A percentile compares a stretch with the other conserved stretches of the same genome.
phyloP scores from a whole-genome alignment of 2,113 vertebrate species.

The Labeo catla region DNA sequence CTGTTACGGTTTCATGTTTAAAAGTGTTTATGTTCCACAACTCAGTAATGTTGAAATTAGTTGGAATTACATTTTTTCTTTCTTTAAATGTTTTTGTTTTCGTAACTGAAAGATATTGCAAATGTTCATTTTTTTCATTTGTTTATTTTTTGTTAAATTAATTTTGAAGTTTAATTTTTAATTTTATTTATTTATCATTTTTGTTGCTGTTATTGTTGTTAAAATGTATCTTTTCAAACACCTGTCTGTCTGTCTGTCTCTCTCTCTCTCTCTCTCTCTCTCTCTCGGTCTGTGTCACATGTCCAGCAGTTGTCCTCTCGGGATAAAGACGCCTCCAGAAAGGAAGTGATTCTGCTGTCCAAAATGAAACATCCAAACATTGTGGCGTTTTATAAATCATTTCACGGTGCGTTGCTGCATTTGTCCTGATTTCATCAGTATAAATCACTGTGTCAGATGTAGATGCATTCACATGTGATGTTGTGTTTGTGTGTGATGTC shows the following conservation, averaged over 20 bases:
- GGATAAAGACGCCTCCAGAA: constrained; percentile 84
- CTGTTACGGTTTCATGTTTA: too few relatives aligned
- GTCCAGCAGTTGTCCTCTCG: constrained; percentile 79
- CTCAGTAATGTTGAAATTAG: too few relatives aligned
- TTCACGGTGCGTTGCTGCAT: constrained; percentile 77
- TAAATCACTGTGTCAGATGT: background rate
- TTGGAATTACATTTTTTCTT: too few relatives aligned
- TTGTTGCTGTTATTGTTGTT: too few relatives aligned
- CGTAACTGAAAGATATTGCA: too few relatives aligned
- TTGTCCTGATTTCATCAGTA: background rate
- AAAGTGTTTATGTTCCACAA: too few relatives aligned
- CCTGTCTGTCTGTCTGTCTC: background rate
- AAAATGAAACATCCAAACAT: constrained; percentile 93
- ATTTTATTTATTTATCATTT: too few relatives aligned
- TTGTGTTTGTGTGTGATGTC: constrained; percentile 52
- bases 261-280: background rate
- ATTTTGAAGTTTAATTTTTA: too few relatives aligned
- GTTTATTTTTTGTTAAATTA: too few relatives aligned
- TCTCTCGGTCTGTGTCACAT: background rate
- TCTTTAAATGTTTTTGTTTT: too few relatives aligned
- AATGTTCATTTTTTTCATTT: too few relatives aligned
- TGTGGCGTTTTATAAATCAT: constrained; percentile 83
- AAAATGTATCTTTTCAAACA: too few relatives aligned
- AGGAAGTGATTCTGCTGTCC: constrained; percentile 86
- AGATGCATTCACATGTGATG: background rate